Conservation (phyloP, 2,113 vertebrate species). For the Calonectris borealis region DNA sequence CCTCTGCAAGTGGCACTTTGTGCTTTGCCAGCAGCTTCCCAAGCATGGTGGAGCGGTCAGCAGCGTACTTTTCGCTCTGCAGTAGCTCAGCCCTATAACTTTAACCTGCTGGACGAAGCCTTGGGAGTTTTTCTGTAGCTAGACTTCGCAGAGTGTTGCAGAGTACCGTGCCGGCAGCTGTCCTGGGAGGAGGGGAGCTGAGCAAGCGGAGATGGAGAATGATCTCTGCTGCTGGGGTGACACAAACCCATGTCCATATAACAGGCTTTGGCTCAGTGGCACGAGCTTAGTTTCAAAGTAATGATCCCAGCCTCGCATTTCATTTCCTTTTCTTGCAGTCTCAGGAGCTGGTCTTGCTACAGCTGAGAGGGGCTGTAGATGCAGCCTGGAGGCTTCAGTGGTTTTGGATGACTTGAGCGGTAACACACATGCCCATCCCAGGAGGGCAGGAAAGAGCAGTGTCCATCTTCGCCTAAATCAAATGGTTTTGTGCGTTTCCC, state of each 20-base stretch:
- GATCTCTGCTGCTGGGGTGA: conserved; percentile 21
- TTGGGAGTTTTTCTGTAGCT: neutral
- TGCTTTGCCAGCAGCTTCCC: neutral
- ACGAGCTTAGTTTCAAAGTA: conserved; percentile 22
- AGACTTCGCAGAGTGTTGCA: fast-evolving
- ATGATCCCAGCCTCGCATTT: conserved; percentile 33
- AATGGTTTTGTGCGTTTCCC: neutral
- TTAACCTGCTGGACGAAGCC: neutral
- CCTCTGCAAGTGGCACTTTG: neutral
- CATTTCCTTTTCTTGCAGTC: neutral
- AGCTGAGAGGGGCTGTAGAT: conserved; percentile 3
- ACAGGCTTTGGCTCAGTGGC: conserved; percentile 48
- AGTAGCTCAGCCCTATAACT: neutral
- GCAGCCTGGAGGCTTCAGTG: conserved; percentile 9
- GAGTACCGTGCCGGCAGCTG: neutral
- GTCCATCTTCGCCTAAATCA: neutral
- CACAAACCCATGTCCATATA: neutral
- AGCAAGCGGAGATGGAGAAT: conserved; percentile 17
- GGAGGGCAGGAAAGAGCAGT: neutral
- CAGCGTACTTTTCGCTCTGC: neutral
- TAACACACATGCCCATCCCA: neutral
- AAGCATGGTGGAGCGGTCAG: fast-evolving
- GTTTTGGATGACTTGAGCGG: neutral
- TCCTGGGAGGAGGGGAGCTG: neutral
- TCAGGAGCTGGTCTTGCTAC: conserved; percentile 10